A percentile compares a stretch with the other conserved stretches of the same genome.
These are phyloP conservation scores for Coranthus polyacanthus DNA, from an alignment of 2,797 vertebrate genomes.

Conservation along the genomic window DNA sequence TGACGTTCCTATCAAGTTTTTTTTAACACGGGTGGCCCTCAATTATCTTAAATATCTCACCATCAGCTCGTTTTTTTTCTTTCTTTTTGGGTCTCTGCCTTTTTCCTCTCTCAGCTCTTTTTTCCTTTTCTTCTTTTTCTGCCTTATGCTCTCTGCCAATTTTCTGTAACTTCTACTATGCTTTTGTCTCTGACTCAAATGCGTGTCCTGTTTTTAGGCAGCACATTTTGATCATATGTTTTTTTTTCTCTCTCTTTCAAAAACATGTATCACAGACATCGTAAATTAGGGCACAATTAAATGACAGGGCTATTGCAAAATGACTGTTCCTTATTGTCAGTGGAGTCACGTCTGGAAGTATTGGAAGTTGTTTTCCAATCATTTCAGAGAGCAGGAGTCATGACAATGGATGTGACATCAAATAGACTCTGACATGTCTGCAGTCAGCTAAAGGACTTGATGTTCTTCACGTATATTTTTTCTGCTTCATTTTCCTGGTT, in stretches of 20 bases:
- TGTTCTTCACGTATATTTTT: background rate
- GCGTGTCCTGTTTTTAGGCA: background rate
- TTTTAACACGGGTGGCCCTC: background rate
- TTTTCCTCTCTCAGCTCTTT: background rate
- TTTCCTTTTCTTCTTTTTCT: background rate
- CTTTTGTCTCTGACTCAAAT: background rate
- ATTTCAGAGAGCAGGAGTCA: conserved; percentile 48
- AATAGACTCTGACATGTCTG: conserved; percentile 39
- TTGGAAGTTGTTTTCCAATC: conserved; percentile 42
- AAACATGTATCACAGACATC: background rate
- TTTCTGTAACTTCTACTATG: background rate
- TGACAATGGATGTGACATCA: conserved; percentile 41
- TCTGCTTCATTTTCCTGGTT: conserved; percentile 19
- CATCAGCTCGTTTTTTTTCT: conserved; percentile 5
- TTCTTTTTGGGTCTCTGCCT: background rate
- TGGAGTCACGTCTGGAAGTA: conserved; percentile 50
- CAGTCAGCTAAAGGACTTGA: conserved; percentile 16
- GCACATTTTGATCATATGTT: background rate
- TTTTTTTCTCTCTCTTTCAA: background rate
- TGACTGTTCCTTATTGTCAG: conserved; percentile 36
- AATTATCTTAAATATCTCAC: background rate
- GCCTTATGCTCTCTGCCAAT: background rate
- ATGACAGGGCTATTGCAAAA: conserved; percentile 23
- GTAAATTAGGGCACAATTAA: conserved; percentile 6
- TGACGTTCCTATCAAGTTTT: background rate